Conservation (phyloP, 2,797 vertebrate species). For the Erethizon dorsatum region DNA sequence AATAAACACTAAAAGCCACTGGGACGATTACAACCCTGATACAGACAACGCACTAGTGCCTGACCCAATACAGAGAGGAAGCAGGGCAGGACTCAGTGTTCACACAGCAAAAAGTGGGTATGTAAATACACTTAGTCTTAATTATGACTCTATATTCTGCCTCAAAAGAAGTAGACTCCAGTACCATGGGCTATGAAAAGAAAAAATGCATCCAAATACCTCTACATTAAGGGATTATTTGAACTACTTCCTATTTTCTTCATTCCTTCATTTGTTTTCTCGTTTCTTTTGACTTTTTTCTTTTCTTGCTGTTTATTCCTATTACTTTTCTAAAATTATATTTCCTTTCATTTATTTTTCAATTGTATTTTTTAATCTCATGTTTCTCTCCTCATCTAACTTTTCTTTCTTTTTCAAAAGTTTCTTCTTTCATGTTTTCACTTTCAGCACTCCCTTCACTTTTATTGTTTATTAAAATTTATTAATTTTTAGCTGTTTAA, state of each 20-base stretch:
- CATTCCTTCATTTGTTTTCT: neutral
- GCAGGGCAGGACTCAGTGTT: neutral
- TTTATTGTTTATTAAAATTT: neutral
- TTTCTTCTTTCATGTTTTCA: neutral
- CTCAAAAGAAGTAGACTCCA: neutral
- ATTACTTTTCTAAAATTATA: neutral
- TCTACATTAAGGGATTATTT: neutral
- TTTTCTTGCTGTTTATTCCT: neutral
- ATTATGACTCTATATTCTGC: neutral
- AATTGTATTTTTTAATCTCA: neutral
- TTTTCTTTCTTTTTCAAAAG: neutral
- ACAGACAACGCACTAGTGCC: neutral
- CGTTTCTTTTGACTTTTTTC: neutral
- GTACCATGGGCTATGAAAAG: neutral
- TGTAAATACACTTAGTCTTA: neutral
- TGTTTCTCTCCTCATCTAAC: neutral
- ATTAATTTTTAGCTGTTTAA: neutral
- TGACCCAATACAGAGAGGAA: neutral
- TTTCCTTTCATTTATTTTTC: neutral
- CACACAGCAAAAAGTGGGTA: neutral
- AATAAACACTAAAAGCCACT: neutral
- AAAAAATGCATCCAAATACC: neutral
- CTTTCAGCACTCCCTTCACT: neutral
- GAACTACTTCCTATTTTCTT: neutral
- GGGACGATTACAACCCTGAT: neutral